These are phyloP conservation scores for Azemiops feae DNA, from an alignment of 2,113 vertebrate genomes.

Conservation along the genomic window DNA sequence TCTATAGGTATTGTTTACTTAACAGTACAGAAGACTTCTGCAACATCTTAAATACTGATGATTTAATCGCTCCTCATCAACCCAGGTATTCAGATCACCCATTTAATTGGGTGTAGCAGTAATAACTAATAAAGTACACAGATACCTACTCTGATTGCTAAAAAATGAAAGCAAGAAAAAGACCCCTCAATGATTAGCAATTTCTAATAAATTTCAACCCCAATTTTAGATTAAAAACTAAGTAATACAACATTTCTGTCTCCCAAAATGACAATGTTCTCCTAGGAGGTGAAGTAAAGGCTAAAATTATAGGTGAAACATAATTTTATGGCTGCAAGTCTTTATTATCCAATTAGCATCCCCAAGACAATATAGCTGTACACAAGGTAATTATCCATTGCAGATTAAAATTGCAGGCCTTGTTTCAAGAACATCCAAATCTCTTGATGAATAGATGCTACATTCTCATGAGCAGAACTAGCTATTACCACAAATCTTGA, in stretches of 20 bases:
- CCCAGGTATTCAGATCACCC: neutral
- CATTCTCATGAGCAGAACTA: neutral
- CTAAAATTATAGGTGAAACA: neutral
- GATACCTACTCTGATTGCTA: neutral
- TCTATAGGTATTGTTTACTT: neutral
- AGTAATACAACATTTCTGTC: neutral
- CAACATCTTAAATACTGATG: neutral
- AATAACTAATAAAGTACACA: neutral
- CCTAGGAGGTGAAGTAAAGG: neutral
- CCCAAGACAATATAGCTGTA: neutral
- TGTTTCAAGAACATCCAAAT: conserved; percentile 27
- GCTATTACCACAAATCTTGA: conserved; percentile 3
- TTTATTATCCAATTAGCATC: conserved; percentile 19
- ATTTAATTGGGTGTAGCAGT: neutral
- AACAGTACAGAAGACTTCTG: neutral
- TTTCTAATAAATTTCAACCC: neutral
- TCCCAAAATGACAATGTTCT: conserved; percentile 10
- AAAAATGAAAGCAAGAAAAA: neutral
- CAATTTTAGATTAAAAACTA: neutral
- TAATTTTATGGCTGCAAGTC: neutral
- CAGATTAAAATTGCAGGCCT: neutral
- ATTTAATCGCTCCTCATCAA: neutral
- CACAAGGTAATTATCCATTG: neutral
- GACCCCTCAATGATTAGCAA: neutral
- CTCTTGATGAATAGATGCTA: conserved; percentile 20